These are phyloP conservation scores for Ornithoptera priamus DNA, from an alignment of 2,888 invertebrate species.

Conservation along the genomic window DNA sequence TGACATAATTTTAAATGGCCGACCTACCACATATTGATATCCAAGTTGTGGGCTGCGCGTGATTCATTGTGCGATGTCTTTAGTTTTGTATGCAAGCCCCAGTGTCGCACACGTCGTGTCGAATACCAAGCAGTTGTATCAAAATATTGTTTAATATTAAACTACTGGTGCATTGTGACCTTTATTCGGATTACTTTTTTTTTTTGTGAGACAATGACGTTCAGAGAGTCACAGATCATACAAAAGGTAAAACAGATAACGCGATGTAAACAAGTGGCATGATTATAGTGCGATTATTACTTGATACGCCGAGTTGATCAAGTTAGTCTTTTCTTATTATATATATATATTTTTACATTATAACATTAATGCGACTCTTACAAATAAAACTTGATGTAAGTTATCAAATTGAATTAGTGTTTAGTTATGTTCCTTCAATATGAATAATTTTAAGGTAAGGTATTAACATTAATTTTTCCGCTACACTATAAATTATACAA, in stretches of 20 bases:
- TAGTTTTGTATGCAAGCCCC: conserved; percentile 21
- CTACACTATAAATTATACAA: no score
- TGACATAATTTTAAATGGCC: conserved; percentile 26
- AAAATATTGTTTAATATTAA: conserved; percentile 19
- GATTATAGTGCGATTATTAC: not conserved
- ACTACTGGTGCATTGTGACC: conserved; percentile 6
- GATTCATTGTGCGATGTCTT: conserved; percentile 24
- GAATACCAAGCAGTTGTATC: conserved; percentile 20
- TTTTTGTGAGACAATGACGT: conserved; percentile 23
- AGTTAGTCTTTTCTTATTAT: no score
- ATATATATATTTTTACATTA: no score
- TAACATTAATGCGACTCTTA: no score
- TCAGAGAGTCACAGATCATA: conserved; percentile 29
- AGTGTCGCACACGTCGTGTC: conserved; percentile 16
- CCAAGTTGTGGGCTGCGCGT: conserved; percentile 23
- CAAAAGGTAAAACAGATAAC: conserved; percentile 24
- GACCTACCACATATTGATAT: conserved; percentile 24
- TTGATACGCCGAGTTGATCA: not conserved
- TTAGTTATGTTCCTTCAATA: no score
- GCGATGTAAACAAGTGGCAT: not conserved
- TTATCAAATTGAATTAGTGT: no score
- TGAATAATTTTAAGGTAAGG: no score
- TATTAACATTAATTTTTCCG: no score
- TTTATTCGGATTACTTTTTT: conserved; percentile 2
- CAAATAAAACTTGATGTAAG: no score